These are phyloP conservation scores for Drosophila cyrtoloma DNA, from an alignment of 2,888 invertebrate genomes.

Conservation along the genomic window DNA sequence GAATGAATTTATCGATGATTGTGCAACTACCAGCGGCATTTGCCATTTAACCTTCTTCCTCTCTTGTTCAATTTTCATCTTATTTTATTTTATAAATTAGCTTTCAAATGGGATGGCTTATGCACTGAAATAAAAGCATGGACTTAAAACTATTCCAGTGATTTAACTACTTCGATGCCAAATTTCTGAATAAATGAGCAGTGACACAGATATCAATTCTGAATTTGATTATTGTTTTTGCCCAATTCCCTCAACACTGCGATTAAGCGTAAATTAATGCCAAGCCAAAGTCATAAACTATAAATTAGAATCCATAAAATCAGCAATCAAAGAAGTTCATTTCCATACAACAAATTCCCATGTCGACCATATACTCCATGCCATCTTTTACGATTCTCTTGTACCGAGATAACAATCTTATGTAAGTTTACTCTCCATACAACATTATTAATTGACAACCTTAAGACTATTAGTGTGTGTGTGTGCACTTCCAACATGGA, in stretches of 20 bases:
- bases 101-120: slow-evolving; percentile 44
- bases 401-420: slow-evolving; percentile 35
- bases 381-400: slow-evolving; percentile 41
- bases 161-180: slow-evolving; percentile 29
- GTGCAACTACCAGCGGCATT: slow-evolving; percentile 45
- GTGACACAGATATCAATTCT: slow-evolving; percentile 37
- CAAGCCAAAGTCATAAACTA: slow-evolving; percentile 36
- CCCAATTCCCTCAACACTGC: slow-evolving; percentile 4
- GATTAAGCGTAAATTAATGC: slow-evolving; percentile 37
- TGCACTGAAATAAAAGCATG: slow-evolving; percentile 40
- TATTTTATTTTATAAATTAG: slow-evolving; percentile 61
- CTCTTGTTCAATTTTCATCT: neutral
- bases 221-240: slow-evolving; percentile 14
- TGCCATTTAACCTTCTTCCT: slow-evolving; percentile 12
- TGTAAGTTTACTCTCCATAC: slow-evolving; percentile 21
- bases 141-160: slow-evolving; percentile 41
- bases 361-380: slow-evolving; percentile 15
- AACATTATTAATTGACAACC: slow-evolving; percentile 46
- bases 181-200: slow-evolving; percentile 50
- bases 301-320: slow-evolving; percentile 54
- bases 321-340: slow-evolving; percentile 30
- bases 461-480: slow-evolving; percentile 12
- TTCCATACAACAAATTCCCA: slow-evolving; percentile 20
- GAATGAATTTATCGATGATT: slow-evolving; percentile 56
- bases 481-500: neutral